These are phyloP conservation scores for Onchidella celtica DNA, from an alignment of 2,888 invertebrate species.

Conservation along the genomic window DNA sequence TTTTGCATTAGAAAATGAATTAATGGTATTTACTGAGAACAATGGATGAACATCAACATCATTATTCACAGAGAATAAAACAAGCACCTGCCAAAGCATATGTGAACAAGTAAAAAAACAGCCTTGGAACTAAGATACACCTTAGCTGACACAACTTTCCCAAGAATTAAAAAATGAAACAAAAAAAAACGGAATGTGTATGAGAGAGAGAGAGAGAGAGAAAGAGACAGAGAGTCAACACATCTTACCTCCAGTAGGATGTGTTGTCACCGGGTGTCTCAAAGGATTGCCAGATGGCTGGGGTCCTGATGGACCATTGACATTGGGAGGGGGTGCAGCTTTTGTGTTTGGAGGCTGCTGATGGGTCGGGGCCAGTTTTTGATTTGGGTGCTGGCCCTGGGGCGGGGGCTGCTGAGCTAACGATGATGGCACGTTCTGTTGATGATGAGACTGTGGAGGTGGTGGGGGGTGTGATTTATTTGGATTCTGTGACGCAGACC, in stretches of 20 bases:
- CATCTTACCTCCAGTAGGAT: constrained; percentile 26
- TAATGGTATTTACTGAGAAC: no score
- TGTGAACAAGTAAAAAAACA: no score
- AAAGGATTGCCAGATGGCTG: background rate
- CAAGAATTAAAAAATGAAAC: no score
- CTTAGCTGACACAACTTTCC: no score
- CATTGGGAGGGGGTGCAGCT: background rate
- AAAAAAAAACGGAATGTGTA: background rate
- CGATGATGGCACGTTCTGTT: constrained; percentile 4
- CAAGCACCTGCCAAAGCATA: background rate
- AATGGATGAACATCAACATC: background rate
- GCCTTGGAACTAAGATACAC: no score
- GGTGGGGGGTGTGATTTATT: background rate
- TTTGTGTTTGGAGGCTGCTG: constrained; percentile 6
- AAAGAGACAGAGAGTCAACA: background rate
- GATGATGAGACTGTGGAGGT: background rate
- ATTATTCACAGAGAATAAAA: background rate
- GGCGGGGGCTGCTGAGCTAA: constrained; percentile 19
- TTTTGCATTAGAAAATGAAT: no score
- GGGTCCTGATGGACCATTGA: constrained; percentile 9
- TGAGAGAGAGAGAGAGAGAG: background rate
- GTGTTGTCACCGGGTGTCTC: background rate
- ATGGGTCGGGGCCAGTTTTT: constrained; percentile 13
- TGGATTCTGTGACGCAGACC: constrained; percentile 6
- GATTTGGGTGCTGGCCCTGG: constrained; percentile 15